These are phyloP conservation scores for Erynnis tages DNA, from an alignment of 2,888 invertebrate genomes.

Conservation along the genomic window DNA sequence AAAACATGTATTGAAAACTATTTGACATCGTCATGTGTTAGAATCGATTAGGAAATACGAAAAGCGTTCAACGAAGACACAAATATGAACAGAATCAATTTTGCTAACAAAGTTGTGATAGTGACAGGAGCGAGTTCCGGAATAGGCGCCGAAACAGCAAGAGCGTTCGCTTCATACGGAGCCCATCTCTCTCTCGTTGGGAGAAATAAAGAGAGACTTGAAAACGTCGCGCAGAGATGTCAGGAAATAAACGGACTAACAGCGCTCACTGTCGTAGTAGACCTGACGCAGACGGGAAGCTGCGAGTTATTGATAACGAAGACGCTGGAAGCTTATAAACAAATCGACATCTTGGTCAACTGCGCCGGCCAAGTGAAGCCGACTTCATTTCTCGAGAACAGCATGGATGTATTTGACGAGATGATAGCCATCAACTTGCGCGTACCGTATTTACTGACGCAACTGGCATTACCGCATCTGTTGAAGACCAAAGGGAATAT, in stretches of 20 bases:
- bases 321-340: conserved; percentile 48
- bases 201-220: conserved; percentile 44
- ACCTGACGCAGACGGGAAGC: conserved; percentile 43
- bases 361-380: conserved; percentile 45
- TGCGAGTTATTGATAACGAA: conserved; percentile 46
- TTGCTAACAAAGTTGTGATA: conserved; percentile 51
- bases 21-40: too few species aligned
- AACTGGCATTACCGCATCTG: conserved; percentile 48
- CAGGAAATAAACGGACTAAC: conserved; percentile 31
- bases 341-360: conserved; percentile 50
- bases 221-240: conserved; percentile 44
- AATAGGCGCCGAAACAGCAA: conserved; percentile 52
- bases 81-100: conserved; percentile 35
- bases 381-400: conserved; percentile 45
- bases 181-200: conserved; percentile 48
- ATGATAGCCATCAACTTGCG: conserved; percentile 52
- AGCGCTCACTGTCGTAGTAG: conserved; percentile 42
- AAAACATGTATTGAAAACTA: too few species aligned
- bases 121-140: conserved; percentile 57
- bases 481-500: conserved; percentile 53
- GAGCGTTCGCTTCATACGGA: conserved; percentile 43
- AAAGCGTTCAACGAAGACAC: neutral
- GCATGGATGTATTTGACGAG: conserved; percentile 48
- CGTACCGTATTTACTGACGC: conserved; percentile 48
- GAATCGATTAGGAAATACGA: too few species aligned